These are phyloP conservation scores for Sapayoa aenigma DNA, from an alignment of 2,113 vertebrate species.

Conservation along the genomic window DNA sequence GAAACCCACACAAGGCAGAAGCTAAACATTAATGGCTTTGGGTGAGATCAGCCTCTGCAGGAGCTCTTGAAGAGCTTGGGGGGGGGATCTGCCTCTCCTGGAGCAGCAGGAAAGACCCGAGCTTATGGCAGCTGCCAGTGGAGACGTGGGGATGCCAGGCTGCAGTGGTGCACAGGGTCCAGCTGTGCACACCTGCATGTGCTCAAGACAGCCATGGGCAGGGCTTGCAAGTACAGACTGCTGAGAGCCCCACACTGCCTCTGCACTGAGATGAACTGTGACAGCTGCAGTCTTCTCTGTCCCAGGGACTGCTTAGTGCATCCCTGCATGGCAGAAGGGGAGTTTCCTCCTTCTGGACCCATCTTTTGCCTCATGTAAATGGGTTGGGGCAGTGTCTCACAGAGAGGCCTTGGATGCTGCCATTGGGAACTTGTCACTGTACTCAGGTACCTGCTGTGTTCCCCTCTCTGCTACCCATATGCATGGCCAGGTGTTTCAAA, in stretches of 20 bases:
- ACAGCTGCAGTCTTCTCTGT: not conserved
- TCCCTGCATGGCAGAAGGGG: not conserved
- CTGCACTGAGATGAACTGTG: not conserved
- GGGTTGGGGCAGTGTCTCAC: not conserved
- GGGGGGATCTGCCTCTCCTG: not conserved
- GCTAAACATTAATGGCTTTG: not conserved
- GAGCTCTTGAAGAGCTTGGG: not conserved
- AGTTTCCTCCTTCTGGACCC: not conserved
- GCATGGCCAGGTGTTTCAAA: not conserved
- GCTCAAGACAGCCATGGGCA: accelerated
- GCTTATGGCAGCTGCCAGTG: accelerated
- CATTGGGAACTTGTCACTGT: accelerated
- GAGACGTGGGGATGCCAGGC: not conserved
- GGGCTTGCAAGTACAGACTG: not conserved
- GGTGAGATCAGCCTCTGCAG: not conserved
- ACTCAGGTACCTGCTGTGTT: not conserved
- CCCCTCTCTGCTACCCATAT: not conserved
- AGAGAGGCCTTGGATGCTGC: not conserved
- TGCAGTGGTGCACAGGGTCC: not conserved
- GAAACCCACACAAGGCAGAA: not conserved
- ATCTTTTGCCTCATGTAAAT: not conserved
- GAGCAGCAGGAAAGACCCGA: not conserved
- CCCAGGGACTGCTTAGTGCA: no score
- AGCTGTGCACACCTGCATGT: accelerated
- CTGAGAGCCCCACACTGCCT: not conserved